Percentiles rank a stretch among this genome's conserved stretches.
These are phyloP conservation scores for Hystrix brachyura DNA, from an alignment of 2,113 vertebrate genomes.

Conservation along the genomic window DNA sequence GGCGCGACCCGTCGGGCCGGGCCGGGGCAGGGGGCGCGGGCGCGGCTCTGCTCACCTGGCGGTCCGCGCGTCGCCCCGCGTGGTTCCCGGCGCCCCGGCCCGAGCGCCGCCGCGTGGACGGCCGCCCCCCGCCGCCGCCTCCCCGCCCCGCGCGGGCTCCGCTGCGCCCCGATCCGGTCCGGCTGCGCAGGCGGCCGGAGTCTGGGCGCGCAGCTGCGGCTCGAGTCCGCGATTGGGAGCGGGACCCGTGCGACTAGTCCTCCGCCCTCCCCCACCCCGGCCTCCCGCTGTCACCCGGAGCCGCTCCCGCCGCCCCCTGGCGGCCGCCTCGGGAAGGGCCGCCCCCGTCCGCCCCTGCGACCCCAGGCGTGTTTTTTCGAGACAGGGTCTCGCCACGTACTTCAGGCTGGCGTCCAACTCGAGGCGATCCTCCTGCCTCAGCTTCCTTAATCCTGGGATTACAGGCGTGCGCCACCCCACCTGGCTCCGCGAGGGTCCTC, in stretches of 20 bases:
- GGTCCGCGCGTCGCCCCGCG: constrained; percentile 64
- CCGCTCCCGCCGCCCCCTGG: constrained; percentile 83
- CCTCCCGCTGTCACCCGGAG: constrained; percentile 76
- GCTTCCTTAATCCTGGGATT: background rate
- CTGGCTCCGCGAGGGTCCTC: background rate
- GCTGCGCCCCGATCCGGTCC: background rate
- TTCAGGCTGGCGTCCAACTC: background rate
- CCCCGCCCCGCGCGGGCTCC: constrained; percentile 56
- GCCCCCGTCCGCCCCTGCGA: background rate
- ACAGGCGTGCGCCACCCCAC: background rate
- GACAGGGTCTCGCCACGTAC: too few relatives aligned
- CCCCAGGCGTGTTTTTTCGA: background rate
- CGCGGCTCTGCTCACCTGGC: constrained; percentile 81
- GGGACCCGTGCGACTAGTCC: constrained; percentile 53
- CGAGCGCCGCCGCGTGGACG: constrained; percentile 71
- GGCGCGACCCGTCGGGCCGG: background rate
- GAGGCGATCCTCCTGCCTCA: background rate
- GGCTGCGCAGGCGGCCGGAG: constrained; percentile 63
- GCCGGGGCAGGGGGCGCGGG: background rate
- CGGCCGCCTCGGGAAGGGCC: constrained; percentile 63
- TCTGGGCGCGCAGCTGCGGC: constrained; percentile 42
- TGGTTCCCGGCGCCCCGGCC: constrained; percentile 68
- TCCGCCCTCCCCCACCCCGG: constrained; percentile 63
- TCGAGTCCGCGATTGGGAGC: constrained; percentile 38
- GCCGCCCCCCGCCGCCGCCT: constrained; percentile 40